These are phyloP conservation scores for Meloidogyne chitwoodi DNA, from an alignment of 1,140 invertebrate species.

Conservation along the genomic window DNA sequence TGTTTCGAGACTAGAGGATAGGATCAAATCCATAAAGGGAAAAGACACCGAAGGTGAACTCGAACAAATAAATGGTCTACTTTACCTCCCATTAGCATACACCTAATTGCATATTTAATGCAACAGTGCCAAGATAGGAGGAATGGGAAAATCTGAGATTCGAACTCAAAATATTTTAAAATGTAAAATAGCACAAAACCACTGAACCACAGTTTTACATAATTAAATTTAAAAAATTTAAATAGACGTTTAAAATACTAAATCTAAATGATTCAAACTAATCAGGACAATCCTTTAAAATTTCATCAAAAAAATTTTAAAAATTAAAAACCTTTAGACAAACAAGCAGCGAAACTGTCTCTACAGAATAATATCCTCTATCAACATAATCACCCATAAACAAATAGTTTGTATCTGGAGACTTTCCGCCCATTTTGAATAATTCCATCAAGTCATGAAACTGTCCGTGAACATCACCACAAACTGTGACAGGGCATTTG, in stretches of 20 bases:
- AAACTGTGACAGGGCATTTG: slow-evolving; percentile 98
- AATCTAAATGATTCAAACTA: no score
- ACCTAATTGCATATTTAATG: background rate
- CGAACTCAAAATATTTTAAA: background rate
- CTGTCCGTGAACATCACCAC: slow-evolving; percentile 98
- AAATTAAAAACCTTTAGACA: slow-evolving; percentile 77
- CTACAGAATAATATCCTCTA: slow-evolving; percentile 98
- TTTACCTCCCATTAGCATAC: slow-evolving; percentile 58
- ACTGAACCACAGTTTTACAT: background rate
- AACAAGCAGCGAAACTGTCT: slow-evolving; percentile 95
- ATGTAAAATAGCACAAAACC: background rate
- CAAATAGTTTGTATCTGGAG: slow-evolving; percentile 98
- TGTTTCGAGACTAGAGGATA: background rate
- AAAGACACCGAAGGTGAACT: background rate
- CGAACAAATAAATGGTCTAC: background rate
- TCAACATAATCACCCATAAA: slow-evolving; percentile 99
- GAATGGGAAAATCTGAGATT: background rate
- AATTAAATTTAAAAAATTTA: no score
- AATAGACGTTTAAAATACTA: no score
- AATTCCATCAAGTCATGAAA: slow-evolving; percentile 99
- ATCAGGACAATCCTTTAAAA: no score
- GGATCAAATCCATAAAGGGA: background rate
- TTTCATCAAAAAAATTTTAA: no score
- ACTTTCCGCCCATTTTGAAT: slow-evolving; percentile 96
- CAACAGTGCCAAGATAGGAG: background rate